phyloP scores from a whole-genome alignment of 2,113 vertebrate species.

The Chlorocebus sabaeus region DNA sequence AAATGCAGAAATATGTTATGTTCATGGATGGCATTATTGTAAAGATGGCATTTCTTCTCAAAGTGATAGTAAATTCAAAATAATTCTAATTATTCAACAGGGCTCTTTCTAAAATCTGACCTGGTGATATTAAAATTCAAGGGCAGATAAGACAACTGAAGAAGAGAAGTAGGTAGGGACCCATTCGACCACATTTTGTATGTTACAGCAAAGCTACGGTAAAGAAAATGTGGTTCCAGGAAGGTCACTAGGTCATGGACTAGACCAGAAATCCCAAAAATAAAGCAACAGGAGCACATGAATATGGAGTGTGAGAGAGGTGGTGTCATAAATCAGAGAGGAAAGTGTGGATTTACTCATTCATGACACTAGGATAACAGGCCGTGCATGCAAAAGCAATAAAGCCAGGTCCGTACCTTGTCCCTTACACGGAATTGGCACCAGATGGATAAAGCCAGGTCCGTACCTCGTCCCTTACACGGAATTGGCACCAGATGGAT shows the following conservation, averaged over 20 bases:
- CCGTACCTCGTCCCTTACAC: background rate
- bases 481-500: background rate
- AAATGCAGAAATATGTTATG: background rate
- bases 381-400: background rate
- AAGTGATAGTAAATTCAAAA: background rate
- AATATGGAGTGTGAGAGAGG: background rate
- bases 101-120: background rate
- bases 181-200: background rate
- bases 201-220: background rate
- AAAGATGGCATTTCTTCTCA: background rate
- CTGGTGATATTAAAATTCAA: background rate
- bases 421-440: background rate
- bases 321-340: background rate
- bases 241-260: fast-evolving
- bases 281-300: background rate
- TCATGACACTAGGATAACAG: background rate
- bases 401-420: background rate
- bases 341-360: background rate
- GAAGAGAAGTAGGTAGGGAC: background rate
- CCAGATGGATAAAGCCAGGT: background rate
- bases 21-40: background rate
- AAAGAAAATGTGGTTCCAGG: background rate
- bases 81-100: background rate
- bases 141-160: background rate
- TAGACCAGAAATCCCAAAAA: background rate